Evolutionary conservation across 2,888 invertebrate species (phyloP).

Genomic region (Branchinecta sandiegonensis): DNA sequence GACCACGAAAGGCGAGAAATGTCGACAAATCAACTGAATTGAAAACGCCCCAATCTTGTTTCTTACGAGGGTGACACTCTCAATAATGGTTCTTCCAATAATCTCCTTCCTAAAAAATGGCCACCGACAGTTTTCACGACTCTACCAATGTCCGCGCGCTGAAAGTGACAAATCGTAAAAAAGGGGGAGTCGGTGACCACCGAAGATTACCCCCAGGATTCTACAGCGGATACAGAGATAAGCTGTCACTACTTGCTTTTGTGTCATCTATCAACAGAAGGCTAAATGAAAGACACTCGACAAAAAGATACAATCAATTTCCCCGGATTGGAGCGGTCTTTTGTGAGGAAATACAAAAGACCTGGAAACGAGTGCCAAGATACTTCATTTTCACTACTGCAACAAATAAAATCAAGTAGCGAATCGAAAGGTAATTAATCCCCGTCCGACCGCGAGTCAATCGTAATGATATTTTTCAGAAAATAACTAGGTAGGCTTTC

Average conservation of each 20-base stretch:
- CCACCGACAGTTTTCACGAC: background rate
- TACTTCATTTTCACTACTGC: too few species aligned
- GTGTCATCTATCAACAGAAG: conserved; percentile 6
- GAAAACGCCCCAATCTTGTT: background rate
- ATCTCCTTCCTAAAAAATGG: background rate
- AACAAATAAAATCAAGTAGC: too few species aligned
- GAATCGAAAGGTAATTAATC: too few species aligned
- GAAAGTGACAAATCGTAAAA: conserved; percentile 15
- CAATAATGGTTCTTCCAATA: background rate
- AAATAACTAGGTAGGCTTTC: too few species aligned
- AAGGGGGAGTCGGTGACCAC: conserved; percentile 6
- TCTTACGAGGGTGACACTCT: conserved; percentile 8
- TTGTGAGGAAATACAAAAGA: too few species aligned
- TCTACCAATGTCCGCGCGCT: background rate
- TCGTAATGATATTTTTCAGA: too few species aligned
- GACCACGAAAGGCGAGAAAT: too few species aligned
- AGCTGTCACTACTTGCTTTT: conserved; percentile 7
- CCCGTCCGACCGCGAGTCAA: too few species aligned
- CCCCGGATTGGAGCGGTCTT: too few species aligned
- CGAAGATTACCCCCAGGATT: conserved; percentile 10
- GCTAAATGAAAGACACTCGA: background rate
- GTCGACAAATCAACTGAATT: too few species aligned
- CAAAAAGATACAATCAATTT: background rate
- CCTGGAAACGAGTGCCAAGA: too few species aligned
- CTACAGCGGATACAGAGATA: conserved; percentile 14